A percentile compares a stretch with the other conserved stretches of the same genome.
Conservation (phyloP, 2,888 invertebrate species). For the Drosophila basisetae region DNA sequence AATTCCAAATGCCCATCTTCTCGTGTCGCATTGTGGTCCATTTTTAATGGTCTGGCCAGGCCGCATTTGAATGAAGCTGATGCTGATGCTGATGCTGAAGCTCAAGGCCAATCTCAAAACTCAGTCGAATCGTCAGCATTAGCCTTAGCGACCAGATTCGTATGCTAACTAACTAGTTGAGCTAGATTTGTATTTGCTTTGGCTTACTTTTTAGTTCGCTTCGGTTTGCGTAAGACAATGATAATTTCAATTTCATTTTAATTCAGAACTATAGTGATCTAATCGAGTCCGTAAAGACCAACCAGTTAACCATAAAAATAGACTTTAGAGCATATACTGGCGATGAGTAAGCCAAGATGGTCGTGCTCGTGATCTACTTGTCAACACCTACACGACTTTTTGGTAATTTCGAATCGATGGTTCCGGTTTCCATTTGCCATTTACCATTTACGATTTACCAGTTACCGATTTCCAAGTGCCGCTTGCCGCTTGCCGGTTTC, state of each 20-base stretch:
- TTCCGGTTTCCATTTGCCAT: slow-evolving; percentile 67
- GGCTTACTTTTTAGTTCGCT: not conserved
- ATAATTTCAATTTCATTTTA: not conserved
- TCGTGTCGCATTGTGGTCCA: slow-evolving; percentile 41
- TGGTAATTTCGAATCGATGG: slow-evolving; percentile 37
- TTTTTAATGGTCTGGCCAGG: slow-evolving; percentile 52
- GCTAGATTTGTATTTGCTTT: slow-evolving; percentile 62
- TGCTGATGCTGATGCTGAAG: slow-evolving; percentile 15
- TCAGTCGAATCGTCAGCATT: slow-evolving; percentile 15
- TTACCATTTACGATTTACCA: slow-evolving; percentile 20
- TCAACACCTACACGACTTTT: slow-evolving; percentile 76
- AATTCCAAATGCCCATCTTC: slow-evolving; percentile 14
- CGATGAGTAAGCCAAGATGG: slow-evolving; percentile 19
- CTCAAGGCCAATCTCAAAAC: slow-evolving; percentile 67
- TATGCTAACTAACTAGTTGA: slow-evolving; percentile 76
- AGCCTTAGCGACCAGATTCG: slow-evolving; percentile 47
- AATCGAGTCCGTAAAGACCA: not conserved
- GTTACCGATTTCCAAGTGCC: slow-evolving; percentile 43
- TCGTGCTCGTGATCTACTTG: slow-evolving; percentile 75
- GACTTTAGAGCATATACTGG: not conserved
- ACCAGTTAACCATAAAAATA: not conserved
- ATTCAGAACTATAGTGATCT: not conserved
- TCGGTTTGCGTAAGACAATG: not conserved
- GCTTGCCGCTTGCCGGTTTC: slow-evolving; percentile 17
- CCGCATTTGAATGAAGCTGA: slow-evolving; percentile 20